A percentile compares a stretch with the other conserved stretches of the same genome.
These are phyloP conservation scores for Drosophila guanche DNA, from an alignment of 1,140 invertebrate species.

Conservation along the genomic window DNA sequence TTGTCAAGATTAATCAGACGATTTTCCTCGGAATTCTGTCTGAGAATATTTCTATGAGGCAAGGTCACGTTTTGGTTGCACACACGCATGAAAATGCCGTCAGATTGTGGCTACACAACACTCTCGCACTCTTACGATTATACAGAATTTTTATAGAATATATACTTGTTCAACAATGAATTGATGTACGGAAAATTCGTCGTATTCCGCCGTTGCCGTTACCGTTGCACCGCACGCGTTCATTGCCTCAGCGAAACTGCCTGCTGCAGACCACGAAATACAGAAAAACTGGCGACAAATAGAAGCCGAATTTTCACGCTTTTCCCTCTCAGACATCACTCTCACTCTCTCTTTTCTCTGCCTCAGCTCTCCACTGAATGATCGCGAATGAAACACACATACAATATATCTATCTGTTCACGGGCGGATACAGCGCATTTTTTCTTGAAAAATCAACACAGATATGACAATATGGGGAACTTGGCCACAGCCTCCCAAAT, in stretches of 20 bases:
- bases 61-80: conserved; percentile 51
- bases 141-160: conserved; percentile 23
- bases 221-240: conserved; percentile 73
- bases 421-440: conserved; percentile 63
- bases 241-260: conserved; percentile 76
- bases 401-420: conserved; percentile 28
- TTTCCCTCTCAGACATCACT: conserved; percentile 28
- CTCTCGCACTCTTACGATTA: conserved; percentile 21
- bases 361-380: conserved; percentile 18
- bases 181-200: conserved; percentile 65
- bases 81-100: conserved; percentile 27
- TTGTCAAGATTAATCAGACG: conserved; percentile 34
- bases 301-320: conserved; percentile 60
- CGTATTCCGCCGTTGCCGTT: conserved; percentile 55
- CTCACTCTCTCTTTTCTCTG: conserved; percentile 15
- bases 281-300: conserved; percentile 58
- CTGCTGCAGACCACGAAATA: conserved; percentile 49
- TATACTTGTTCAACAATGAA: conserved; percentile 58
- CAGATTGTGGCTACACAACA: conserved; percentile 21
- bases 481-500: conserved; percentile 32
- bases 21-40: conserved; percentile 24
- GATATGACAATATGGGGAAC: conserved; percentile 46
- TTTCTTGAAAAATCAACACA: conserved; percentile 62
- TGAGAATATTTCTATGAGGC: conserved; percentile 27
- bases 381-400: conserved; percentile 43